These are phyloP conservation scores for Ectemnius cavifrons DNA, from an alignment of 2,888 invertebrate species.

Conservation along the genomic window DNA sequence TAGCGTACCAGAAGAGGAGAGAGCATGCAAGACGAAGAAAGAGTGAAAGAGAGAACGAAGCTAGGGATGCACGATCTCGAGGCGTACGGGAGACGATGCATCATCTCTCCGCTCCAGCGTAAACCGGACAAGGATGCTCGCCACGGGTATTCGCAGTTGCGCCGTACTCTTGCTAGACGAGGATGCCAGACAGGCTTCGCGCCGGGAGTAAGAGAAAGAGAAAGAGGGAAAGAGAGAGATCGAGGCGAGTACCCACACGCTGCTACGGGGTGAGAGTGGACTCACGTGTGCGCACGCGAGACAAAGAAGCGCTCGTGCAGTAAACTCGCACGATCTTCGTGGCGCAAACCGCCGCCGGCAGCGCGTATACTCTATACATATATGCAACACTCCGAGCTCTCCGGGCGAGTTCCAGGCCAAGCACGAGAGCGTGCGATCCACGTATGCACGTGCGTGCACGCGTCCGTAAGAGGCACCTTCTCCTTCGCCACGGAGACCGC, in stretches of 20 bases:
- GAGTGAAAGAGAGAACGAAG: conserved; percentile 19
- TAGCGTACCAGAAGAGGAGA: not conserved
- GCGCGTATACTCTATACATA: conserved; percentile 20
- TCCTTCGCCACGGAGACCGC: not conserved
- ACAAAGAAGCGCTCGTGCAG: conserved; percentile 63
- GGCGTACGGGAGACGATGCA: conserved; percentile 59
- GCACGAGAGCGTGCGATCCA: conserved; percentile 19
- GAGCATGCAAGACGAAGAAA: not conserved
- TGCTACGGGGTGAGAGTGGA: conserved; percentile 9
- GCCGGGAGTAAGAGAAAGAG: conserved; percentile 2
- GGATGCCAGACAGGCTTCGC: conserved; percentile 48
- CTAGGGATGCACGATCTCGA: conserved; percentile 59
- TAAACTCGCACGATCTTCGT: conserved; percentile 63
- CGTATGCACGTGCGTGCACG: conserved; percentile 22
- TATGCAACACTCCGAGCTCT: too few species aligned
- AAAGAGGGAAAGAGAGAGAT: conserved; percentile 6
- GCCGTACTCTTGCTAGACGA: conserved; percentile 26
- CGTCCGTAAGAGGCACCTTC: conserved; percentile 1
- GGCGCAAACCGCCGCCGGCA: conserved; percentile 54
- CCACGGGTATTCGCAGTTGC: conserved; percentile 43
- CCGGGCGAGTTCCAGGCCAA: too few species aligned
- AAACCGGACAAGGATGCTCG: conserved; percentile 62
- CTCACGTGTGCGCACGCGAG: conserved; percentile 51
- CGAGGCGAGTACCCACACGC: conserved; percentile 32
- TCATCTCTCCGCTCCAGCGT: conserved; percentile 56